These are phyloP conservation scores for Lindbergichthys nudifrons DNA, from an alignment of 2,797 vertebrate genomes.

Conservation along the genomic window DNA sequence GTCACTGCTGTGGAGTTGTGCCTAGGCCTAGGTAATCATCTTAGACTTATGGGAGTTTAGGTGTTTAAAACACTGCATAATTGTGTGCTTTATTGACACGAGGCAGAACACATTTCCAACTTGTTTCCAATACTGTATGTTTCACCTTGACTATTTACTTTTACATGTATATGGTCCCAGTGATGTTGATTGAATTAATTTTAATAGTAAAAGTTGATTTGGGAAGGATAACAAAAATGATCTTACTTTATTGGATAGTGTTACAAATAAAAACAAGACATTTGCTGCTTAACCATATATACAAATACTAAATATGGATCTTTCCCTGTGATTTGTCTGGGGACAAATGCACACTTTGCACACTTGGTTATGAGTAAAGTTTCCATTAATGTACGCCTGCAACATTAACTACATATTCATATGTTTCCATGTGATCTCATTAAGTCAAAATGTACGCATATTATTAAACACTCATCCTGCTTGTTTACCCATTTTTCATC, in stretches of 20 bases:
- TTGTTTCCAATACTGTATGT: too few relatives aligned
- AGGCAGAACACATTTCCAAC: too few relatives aligned
- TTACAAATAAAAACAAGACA: background rate
- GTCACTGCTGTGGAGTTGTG: conserved; percentile 12
- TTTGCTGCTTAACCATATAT: background rate
- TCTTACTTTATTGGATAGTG: background rate
- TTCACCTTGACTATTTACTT: too few relatives aligned
- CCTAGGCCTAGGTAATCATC: background rate
- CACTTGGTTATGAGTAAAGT: background rate
- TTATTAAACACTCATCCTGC: conserved; percentile 34
- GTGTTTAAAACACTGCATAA: background rate
- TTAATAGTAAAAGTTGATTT: background rate
- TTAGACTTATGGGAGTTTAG: background rate
- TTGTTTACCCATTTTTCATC: conserved; percentile 47
- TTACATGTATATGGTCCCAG: too few relatives aligned
- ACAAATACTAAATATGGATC: background rate
- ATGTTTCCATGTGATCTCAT: conserved; percentile 33
- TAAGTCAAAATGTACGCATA: conserved; percentile 37
- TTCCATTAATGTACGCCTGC: background rate
- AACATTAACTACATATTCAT: conserved; percentile 15
- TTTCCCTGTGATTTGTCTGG: background rate
- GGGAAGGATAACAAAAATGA: background rate
- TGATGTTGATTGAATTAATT: too few relatives aligned
- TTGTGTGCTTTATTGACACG: too few relatives aligned
- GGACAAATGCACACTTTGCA: background rate